A percentile compares a stretch with the other conserved stretches of the same genome.
These are phyloP conservation scores for Myotis lucifugus DNA, from an alignment of 2,113 vertebrate species.

Conservation along the genomic window DNA sequence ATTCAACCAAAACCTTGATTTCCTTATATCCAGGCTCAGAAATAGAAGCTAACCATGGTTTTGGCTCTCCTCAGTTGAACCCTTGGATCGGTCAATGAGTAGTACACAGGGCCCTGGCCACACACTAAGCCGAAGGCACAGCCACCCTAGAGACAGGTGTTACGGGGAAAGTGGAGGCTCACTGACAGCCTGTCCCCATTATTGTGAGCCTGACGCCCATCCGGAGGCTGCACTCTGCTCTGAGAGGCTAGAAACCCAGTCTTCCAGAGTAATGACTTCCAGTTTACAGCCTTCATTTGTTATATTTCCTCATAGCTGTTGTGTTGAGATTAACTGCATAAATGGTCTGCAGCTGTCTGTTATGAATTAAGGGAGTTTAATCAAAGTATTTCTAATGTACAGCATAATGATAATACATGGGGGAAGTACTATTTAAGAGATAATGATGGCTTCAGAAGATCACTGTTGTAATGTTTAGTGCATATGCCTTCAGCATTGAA, in stretches of 20 bases:
- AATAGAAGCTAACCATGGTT: background rate
- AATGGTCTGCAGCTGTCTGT: conserved; percentile 98
- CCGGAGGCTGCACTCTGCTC: conserved; percentile 86
- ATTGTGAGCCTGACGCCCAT: conserved; percentile 78
- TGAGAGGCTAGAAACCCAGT: conserved; percentile 86
- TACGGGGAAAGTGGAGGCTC: conserved; percentile 75
- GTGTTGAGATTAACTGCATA: conserved; percentile 97
- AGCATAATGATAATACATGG: conserved; percentile 98
- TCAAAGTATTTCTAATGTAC: conserved; percentile 99
- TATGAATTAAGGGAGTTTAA: conserved; percentile 99
- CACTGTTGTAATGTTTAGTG: conserved; percentile 95
- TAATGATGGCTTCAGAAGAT: conserved; percentile 98
- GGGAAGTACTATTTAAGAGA: conserved; percentile 98
- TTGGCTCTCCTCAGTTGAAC: background rate
- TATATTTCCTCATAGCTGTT: conserved; percentile 97
- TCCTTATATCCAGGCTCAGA: background rate
- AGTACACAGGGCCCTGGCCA: background rate
- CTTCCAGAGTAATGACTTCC: conserved; percentile 90
- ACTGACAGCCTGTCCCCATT: conserved; percentile 71
- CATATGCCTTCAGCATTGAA: conserved; percentile 94
- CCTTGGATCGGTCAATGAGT: background rate
- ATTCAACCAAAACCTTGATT: background rate
- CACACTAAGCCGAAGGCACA: conserved; percentile 2
- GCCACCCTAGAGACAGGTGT: conserved; percentile 66
- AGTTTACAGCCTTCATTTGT: conserved; percentile 94